Base-by-base conservation (phyloP, 2,888 invertebrate species). In the Apamea epomidion region DNA sequence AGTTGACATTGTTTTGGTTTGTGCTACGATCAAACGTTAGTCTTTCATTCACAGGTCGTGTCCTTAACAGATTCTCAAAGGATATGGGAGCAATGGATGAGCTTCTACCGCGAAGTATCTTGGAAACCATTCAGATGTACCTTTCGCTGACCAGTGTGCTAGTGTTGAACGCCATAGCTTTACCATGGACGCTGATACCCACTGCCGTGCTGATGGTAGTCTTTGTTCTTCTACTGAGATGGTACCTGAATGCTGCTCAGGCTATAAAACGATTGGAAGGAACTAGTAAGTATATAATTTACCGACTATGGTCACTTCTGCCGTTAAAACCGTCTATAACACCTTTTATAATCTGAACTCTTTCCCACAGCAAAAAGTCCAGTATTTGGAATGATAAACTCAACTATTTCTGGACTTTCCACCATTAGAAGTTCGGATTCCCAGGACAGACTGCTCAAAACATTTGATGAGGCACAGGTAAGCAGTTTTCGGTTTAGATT, bases 11-110 rank as follows among this genome's bases (percentile, higher is more conserved):
- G 8, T 29, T n/a, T 29, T 51, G 3, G 4, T 7, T 74, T 51
- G 14, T 82, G 42, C 48, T 10, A 51, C n/a, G 5, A 81, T 21
- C 7, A n/a, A 54, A 16, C 2, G 6, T 69, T 58, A 58, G 1
- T 65, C 25, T 60, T 51, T 16, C 21, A n/a, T 51, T 32, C 88
- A 68, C 89, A 96, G 98, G 98, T 81, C 95, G 98, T 68, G 97
- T 98, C 64, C 94, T 98, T 10, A 98, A 98, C 92, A 96, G 99
- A 85, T 99, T 99, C 91, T 98, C 99, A 1, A 99, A 99, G 92
- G 99, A 99, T 91, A 97, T 98, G 91, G 98, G 98, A 1, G 97
- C 98, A 0, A 98, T 98, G 92, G 98, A 98, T 89, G 98, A 98
- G 90, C 93, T 98, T 54, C 93, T 98, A 18, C 98, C 98, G 0